These are phyloP conservation scores for Tiaroga cobitis DNA, from an alignment of 2,797 vertebrate genomes.

Conservation along the genomic window DNA sequence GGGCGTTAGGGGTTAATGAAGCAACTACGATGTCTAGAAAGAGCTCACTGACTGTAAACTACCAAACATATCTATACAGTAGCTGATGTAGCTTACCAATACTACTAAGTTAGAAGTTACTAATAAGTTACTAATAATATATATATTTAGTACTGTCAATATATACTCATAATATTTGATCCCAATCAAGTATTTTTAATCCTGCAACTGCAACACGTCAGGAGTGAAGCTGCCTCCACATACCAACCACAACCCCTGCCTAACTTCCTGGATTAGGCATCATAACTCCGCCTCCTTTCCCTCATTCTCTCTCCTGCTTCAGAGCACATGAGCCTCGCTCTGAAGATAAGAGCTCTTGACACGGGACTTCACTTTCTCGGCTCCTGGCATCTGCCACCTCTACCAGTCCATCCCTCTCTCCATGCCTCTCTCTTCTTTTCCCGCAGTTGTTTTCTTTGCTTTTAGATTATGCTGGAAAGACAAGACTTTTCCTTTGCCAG, in stretches of 20 bases:
- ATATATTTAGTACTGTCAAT: neutral
- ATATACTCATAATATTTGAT: neutral
- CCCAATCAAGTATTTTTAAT: neutral
- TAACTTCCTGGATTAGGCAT: conserved; percentile 57
- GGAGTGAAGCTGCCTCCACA: neutral
- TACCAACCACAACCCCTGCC: neutral
- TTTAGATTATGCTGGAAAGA: conserved; percentile 55
- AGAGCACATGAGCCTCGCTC: conserved; percentile 62
- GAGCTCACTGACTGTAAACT: neutral
- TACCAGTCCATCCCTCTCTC: conserved; percentile 66
- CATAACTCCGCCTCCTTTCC: conserved; percentile 47
- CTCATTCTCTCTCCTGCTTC: conserved; percentile 49
- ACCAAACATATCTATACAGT: neutral
- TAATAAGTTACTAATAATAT: no score
- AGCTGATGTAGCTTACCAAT: no score
- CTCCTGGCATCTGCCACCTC: conserved; percentile 61
- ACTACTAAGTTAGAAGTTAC: no score
- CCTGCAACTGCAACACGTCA: neutral
- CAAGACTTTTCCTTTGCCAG: conserved; percentile 19
- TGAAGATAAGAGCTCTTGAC: conserved; percentile 73
- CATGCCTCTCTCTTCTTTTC: conserved; percentile 35
- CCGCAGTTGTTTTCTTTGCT: conserved; percentile 63
- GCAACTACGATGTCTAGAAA: neutral
- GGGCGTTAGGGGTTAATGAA: neutral
- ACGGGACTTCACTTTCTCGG: conserved; percentile 62